These are phyloP conservation scores for Sinopyrophorus schimmeli DNA, from an alignment of 2,888 invertebrate species.

Conservation along the genomic window DNA sequence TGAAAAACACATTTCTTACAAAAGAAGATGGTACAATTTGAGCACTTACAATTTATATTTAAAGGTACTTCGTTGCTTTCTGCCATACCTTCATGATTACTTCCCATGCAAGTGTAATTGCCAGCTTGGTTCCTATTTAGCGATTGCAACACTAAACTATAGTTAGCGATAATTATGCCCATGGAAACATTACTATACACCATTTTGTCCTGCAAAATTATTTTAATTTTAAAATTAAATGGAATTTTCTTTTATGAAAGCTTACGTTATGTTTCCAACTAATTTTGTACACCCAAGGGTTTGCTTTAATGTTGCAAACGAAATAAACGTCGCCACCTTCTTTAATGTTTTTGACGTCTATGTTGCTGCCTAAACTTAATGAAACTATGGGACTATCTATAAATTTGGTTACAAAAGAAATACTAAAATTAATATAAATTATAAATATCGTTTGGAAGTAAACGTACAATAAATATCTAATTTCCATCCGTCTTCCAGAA, in stretches of 20 bases:
- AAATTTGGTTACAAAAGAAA: too few relatives aligned
- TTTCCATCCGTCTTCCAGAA: constrained; percentile 78
- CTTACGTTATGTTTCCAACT: constrained; percentile 78
- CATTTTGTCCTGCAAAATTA: constrained; percentile 66
- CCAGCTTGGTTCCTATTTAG: constrained; percentile 77
- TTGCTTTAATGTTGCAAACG: constrained; percentile 87
- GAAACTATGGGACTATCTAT: constrained; percentile 83
- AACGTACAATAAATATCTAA: constrained; percentile 84
- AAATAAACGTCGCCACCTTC: constrained; percentile 91
- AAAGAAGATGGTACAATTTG: constrained; percentile 15
- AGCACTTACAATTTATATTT: constrained; percentile 86
- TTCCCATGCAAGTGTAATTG: constrained; percentile 84
- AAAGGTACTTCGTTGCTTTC: constrained; percentile 83
- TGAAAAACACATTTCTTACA: background rate
- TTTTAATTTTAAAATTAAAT: constrained; percentile 36
- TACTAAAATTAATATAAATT: too few relatives aligned
- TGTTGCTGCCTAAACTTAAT: constrained; percentile 79
- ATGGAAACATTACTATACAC: constrained; percentile 78
- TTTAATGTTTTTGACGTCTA: constrained; percentile 77
- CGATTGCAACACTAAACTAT: constrained; percentile 83
- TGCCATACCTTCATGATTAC: constrained; percentile 85
- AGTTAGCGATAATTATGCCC: constrained; percentile 85
- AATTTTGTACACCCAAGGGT: constrained; percentile 81
- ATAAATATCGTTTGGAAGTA: too few relatives aligned
- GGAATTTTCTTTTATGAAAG: too few relatives aligned